Base-by-base conservation (phyloP, 92 coral and sea anemone species). In the Epizoanthus fatuus region DNA sequence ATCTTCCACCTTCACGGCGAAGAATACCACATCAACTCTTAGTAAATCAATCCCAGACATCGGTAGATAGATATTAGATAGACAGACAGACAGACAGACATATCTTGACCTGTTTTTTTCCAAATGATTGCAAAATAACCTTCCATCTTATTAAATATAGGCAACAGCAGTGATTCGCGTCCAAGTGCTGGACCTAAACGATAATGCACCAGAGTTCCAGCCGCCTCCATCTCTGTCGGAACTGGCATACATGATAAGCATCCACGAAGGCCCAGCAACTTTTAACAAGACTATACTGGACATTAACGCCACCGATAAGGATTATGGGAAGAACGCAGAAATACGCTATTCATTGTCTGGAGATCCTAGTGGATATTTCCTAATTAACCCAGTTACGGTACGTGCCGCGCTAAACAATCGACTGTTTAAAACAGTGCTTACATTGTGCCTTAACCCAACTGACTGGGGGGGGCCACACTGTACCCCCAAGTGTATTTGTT, bases 271-370 rank as follows among this genome's bases (percentile, higher is more conserved):
- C 1, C 90, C 92, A n/a, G 76, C n/a, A 3, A 91, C 93, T 42
- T 39, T 91, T 2, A 83, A 81, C 70, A 19, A 56, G 17, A 86
- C 81, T 35, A 81, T 94, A 29, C 70, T 92, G 42, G 88, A 88
- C 63, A 53, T 96, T 29, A 95, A 97, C 67, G 98, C 99, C n/a
- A 93, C 99, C 5, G 99, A 97, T 47, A 82, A 71, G 62, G 99
- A 97, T 77, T 70, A 35, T n/a, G 97, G 94, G 0, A 19, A 22
- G n/a, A 97, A 97, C 69, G 93, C 91, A 37, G 79, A 69, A 44
- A 95, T 97, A 35, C 57, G 68, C 20, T 94, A 92, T 67, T 81
- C 94, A 17, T 10, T 94, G 54, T 52, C 96, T 45, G 98, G 96
- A 44, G 96, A 94, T 76, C 79, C 87, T 7, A 83, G 87, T 57